Base-by-base conservation (phyloP, 2,113 vertebrate genomes). In the Gadus chalcogrammus region DNA sequence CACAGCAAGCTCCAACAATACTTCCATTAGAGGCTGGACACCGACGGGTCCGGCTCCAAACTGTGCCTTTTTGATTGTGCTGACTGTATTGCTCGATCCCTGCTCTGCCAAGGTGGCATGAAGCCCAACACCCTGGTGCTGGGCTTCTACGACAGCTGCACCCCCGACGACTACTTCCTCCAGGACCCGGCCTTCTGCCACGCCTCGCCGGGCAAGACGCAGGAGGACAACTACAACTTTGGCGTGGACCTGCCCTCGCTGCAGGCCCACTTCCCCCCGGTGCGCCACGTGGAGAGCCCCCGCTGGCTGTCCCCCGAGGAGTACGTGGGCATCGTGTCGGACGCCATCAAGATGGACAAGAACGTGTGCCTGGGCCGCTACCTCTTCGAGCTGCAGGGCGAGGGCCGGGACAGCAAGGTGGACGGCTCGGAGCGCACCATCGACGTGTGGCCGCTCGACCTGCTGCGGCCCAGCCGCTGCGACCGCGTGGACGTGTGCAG, bases 341-440 rank as follows among this genome's bases (percentile, higher is more conserved):
- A 96, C 0, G 95, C 95, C 59, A 85, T 96, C 28, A 97, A 97
- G 84, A 97, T 97, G 95, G 92, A 91, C 81, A 96, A 96, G 88
- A 97, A 96, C 0, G 93, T 96, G 48, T 95, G 95, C 68, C 89
- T 97, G 15, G 93, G 91, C 0, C 93, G 95, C 18, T 93, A 88
- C 61, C 96, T 94, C 84, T 93, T 82, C 84, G 88, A 65, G 74
- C 72, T 95, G 56, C 81, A 88, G 48, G 85, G 90, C 0, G 90
- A 91, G 60, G 84, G 81, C 16, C 82, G 81, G 31, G 74, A 88
- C 0, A 84, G 79, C 15, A 85, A 83, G 60, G 82, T 74, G 0
- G 90, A 91, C 1, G 85, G 85, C 0, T 76, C 83, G 0, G 89
- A 88, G 8, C 74, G 77, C 0, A 91, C 88, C 2, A 93, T 97